Conservation (phyloP, 2,888 invertebrate genomes). For the Drosophila subsilvestris region DNA sequence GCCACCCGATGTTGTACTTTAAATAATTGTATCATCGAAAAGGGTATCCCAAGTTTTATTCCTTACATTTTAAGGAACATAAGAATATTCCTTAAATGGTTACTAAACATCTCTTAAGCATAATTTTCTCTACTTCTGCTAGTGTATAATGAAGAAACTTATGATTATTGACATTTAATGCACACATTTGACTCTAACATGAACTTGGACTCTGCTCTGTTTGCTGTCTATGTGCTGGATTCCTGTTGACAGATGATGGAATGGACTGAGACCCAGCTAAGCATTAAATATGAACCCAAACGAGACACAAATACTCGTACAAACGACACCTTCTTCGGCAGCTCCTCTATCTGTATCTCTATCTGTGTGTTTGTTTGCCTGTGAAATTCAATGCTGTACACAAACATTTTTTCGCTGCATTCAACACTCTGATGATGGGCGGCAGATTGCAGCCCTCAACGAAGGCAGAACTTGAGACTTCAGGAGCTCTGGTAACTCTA, state of each 20-base stretch:
- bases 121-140: slow-evolving; percentile 1
- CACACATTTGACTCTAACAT: slow-evolving; percentile 42
- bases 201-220: slow-evolving; percentile 19
- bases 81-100: too few relatives aligned
- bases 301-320: slow-evolving; percentile 6
- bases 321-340: slow-evolving; percentile 19
- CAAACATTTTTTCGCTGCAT: slow-evolving; percentile 27
- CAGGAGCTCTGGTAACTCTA: not conserved
- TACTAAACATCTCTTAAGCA: too few relatives aligned
- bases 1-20: too few relatives aligned
- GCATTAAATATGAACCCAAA: slow-evolving; percentile 61
- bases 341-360: not conserved
- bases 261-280: slow-evolving; percentile 28
- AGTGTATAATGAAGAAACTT: slow-evolving; percentile 75
- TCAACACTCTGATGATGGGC: slow-evolving; percentile 12
- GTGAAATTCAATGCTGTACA: slow-evolving; percentile 23
- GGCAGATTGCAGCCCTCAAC: not conserved
- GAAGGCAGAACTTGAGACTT: not conserved
- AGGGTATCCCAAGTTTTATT: too few relatives aligned
- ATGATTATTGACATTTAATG: slow-evolving; percentile 80
- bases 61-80: too few relatives aligned
- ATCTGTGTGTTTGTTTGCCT: slow-evolving; percentile 13
- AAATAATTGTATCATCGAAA: too few relatives aligned
- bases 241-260: slow-evolving; percentile 56
- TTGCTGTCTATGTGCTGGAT: slow-evolving; percentile 5